Percentiles rank a stretch among this genome's conserved stretches.
phyloP scores from a whole-genome alignment of 2,797 vertebrate species.

The Dryobates pubescens region DNA sequence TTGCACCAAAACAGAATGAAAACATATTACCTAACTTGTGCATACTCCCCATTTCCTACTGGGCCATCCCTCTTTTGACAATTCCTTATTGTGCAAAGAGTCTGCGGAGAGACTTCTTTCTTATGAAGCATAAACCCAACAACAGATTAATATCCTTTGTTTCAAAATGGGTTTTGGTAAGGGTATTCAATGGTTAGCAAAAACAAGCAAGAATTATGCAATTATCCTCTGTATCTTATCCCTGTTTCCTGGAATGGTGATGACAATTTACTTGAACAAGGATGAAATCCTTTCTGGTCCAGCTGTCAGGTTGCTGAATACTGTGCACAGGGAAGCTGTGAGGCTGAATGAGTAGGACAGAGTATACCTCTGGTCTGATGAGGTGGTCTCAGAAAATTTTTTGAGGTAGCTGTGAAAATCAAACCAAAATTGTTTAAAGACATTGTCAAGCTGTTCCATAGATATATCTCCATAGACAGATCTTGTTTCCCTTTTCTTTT shows the following conservation, averaged over 20 bases:
- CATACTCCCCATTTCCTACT: neutral
- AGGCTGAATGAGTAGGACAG: neutral
- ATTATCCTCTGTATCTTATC: neutral
- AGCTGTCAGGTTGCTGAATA: neutral
- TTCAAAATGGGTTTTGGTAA: neutral
- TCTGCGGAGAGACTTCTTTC: neutral
- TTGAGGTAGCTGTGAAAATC: neutral
- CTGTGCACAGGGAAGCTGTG: neutral
- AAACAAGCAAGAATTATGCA: neutral
- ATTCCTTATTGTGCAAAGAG: neutral
- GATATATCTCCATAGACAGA: slow-evolving; percentile 22
- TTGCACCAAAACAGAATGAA: neutral
- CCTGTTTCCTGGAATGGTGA: neutral
- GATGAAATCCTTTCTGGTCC: neutral
- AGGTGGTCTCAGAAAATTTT: neutral
- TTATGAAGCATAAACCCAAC: neutral
- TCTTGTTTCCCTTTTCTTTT: slow-evolving; percentile 52
- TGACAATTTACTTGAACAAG: neutral
- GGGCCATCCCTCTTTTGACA: neutral
- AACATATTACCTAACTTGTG: neutral
- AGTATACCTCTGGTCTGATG: neutral
- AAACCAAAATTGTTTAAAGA: slow-evolving; percentile 21
- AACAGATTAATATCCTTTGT: neutral
- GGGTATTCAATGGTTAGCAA: neutral
- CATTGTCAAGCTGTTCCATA: neutral